Evolutionary conservation across 35 echinoderm and acorn worm genomes (phyloP).

Genomic region (Strongylocentrotus purpuratus): DNA sequence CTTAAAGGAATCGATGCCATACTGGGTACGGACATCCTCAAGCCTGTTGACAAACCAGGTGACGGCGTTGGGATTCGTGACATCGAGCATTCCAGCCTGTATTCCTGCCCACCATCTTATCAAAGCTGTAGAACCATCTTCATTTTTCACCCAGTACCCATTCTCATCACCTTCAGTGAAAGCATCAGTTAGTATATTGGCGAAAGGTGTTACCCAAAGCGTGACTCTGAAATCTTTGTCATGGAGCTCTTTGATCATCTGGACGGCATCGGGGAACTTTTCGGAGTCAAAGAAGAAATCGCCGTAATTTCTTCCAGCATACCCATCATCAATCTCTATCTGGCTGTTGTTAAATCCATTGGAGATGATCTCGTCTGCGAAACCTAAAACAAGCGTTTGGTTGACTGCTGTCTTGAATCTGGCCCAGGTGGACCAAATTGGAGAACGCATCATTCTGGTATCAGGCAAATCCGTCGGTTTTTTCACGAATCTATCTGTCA

Average conservation of each 20-base stretch:
- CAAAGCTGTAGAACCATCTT: conserved; percentile 53
- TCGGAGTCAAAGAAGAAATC: conserved; percentile 78
- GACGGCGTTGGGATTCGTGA: conserved; percentile 84
- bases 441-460: conserved; percentile 83
- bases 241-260: conserved; percentile 76
- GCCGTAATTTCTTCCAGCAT: conserved; percentile 70
- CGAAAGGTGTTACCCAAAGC: conserved; percentile 92
- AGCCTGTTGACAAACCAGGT: conserved; percentile 88
- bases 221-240: conserved; percentile 89
- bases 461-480: conserved; percentile 81
- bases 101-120: conserved; percentile 85
- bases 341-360: conserved; percentile 97
- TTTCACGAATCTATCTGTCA: conserved; percentile 57
- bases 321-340: conserved; percentile 97
- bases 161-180: conserved; percentile 70
- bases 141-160: conserved; percentile 83
- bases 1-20: conserved; percentile 93
- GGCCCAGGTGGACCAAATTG: conserved; percentile 98
- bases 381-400: conserved; percentile 69
- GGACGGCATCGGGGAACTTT: conserved; percentile 71
- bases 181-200: conserved; percentile 72
- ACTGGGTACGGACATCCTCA: conserved; percentile 52
- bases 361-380: conserved; percentile 75
- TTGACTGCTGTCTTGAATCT: conserved; percentile 86
- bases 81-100: conserved; percentile 85